phyloP scores from a whole-genome alignment of 2,113 vertebrate genomes.

The Poeciliopsis turrubarensis region DNA sequence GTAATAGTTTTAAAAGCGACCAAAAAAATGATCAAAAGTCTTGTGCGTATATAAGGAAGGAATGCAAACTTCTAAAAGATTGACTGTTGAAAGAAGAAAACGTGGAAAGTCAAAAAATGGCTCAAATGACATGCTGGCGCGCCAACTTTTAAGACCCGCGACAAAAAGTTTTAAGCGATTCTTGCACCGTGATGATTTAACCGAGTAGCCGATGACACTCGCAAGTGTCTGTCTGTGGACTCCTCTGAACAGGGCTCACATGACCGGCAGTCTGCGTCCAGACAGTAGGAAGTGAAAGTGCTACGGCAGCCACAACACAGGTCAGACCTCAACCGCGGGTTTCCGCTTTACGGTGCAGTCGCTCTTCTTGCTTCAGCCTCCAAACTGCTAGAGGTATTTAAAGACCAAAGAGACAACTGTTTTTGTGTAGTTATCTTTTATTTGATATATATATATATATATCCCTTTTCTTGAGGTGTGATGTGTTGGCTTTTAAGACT shows the following conservation, averaged over 20 bases:
- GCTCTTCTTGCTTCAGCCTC: slow-evolving; percentile 50
- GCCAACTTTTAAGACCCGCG: background rate
- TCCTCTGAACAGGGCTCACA: slow-evolving; percentile 58
- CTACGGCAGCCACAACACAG: slow-evolving; percentile 68
- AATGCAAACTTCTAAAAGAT: too few relatives aligned
- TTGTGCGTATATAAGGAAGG: too few relatives aligned
- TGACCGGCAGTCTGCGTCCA: slow-evolving; percentile 53
- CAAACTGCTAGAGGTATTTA: slow-evolving; percentile 3
- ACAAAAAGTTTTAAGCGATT: background rate
- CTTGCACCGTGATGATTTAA: slow-evolving; percentile 5
- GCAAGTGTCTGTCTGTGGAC: slow-evolving; percentile 22
- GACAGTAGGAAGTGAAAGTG: slow-evolving; percentile 81
- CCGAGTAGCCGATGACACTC: slow-evolving; percentile 35
- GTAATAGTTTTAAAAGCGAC: background rate
- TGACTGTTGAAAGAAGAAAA: background rate
- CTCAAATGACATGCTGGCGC: background rate
- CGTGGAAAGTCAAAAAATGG: background rate
- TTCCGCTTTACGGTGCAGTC: slow-evolving; percentile 52
- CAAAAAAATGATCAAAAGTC: background rate
- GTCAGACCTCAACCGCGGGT: slow-evolving; percentile 52
- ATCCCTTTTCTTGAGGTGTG: too few relatives aligned
- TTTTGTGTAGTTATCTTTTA: too few relatives aligned
- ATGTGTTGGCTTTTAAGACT: too few relatives aligned
- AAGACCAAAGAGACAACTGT: slow-evolving; percentile 17
- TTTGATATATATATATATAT: too few relatives aligned